Evolutionary conservation across 2,113 vertebrate genomes (phyloP).

Genomic region (Telmatochromis sp.): DNA sequence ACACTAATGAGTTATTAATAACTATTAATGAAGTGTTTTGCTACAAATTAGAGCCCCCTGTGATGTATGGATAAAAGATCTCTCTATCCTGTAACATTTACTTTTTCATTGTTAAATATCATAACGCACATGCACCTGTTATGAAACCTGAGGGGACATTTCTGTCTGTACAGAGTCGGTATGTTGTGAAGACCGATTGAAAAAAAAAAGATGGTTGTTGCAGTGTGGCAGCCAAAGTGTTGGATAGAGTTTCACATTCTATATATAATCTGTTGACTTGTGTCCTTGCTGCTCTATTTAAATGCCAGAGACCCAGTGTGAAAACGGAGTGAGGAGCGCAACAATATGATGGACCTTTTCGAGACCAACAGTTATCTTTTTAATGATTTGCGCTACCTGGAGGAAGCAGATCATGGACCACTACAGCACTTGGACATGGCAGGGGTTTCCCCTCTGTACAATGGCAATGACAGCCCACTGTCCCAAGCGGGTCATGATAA

Average conservation of each 20-base stretch:
- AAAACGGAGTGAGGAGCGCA: constrained; percentile 66
- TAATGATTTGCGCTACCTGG: constrained; percentile 80
- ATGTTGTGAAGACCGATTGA: constrained; percentile 61
- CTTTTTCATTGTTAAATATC: neutral
- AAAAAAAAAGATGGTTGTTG: constrained; percentile 73
- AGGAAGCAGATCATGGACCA: constrained; percentile 85
- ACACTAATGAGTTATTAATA: neutral
- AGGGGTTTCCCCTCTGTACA: constrained; percentile 86
- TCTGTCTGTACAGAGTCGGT: constrained; percentile 51
- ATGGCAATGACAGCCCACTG: constrained; percentile 80
- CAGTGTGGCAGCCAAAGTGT: constrained; percentile 80
- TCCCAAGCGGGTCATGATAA: constrained; percentile 81
- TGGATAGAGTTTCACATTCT: constrained; percentile 97
- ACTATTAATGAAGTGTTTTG: neutral
- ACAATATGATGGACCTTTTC: constrained; percentile 99
- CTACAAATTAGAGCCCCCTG: neutral
- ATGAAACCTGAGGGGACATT: constrained; percentile 34
- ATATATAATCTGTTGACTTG: constrained; percentile 92
- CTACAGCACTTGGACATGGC: constrained; percentile 87
- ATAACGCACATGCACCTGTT: constrained; percentile 20
- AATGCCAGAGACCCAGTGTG: constrained; percentile 83
- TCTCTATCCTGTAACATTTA: neutral
- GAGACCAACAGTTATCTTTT: constrained; percentile 97
- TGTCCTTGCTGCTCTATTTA: constrained; percentile 91
- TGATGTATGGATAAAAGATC: neutral